Percentiles rank a stretch among this genome's conserved stretches.
phyloP scores from a whole-genome alignment of 2,797 vertebrate species.

The Anguilla megastoma region DNA sequence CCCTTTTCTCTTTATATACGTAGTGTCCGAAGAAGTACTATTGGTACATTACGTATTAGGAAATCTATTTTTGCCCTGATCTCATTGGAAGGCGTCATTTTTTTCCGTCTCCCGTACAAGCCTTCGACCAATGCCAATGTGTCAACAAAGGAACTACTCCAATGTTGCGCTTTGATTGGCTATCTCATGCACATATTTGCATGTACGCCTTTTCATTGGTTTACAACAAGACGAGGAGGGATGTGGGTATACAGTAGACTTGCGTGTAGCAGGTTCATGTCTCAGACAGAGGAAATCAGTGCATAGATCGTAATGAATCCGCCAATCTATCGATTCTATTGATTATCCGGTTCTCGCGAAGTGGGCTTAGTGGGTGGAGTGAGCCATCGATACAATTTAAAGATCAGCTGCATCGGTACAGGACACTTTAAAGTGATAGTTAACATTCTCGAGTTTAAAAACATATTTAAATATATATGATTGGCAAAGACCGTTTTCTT shows the following conservation, averaged over 20 bases:
- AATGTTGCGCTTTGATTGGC: not conserved
- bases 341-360: not conserved
- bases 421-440: not conserved
- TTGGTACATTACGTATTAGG: not conserved
- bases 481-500: no score
- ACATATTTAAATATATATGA: no score
- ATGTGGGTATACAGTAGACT: not conserved
- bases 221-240: not conserved
- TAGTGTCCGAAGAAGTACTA: not conserved
- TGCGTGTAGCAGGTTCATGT: not conserved
- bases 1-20: not conserved
- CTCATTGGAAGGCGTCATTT: conserved; percentile 59
- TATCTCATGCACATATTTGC: not conserved
- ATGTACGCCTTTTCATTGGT: not conserved
- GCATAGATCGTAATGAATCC: not conserved
- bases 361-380: not conserved
- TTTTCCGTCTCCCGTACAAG: conserved; percentile 45
- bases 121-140: conserved; percentile 49
- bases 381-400: not conserved
- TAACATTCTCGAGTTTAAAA: no score
- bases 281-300: not conserved
- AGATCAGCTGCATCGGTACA: not conserved
- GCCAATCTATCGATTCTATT: not conserved
- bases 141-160: not conserved
- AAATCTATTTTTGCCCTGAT: conserved; percentile 33